Evolutionary conservation across 2,113 vertebrate species (phyloP), one percentile per base, ranked within the genome.

Genomic region (Theropithecus gelada): DNA sequence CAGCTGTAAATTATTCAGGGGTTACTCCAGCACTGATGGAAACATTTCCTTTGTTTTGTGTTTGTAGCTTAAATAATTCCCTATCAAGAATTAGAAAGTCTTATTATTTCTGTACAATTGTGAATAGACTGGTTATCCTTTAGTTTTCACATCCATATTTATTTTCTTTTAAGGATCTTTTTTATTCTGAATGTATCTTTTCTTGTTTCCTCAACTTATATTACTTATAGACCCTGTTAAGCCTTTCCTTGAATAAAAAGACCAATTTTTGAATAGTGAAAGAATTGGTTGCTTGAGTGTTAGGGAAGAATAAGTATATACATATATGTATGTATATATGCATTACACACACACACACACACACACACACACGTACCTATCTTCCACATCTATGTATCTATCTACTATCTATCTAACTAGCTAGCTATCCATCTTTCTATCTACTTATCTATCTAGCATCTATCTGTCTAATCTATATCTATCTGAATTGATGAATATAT

Each of bases 31-130:
- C 1, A 45, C 8, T 64, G 4, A 70, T 59, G 18, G 50, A 50
- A 89, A 55, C 35, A 84, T 43, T 90, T 35, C 52, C 5, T 97
- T 86, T 97, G 92, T 95, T 81, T 95, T 89, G 4, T n/a, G 61
- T 48, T 73, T 96, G 25, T 64, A 55, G 25, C 48, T 94, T 82
- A 96, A 91, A 94, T 76, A 70, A 87, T 89, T 82, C 23, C 22
- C 45, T 78, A 90, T 78, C 35, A 66, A 85, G 55, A 72, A 25
- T 88, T 79, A 57, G 30, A 16, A 20, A 68, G 32, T 82, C 57
- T 94, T 73, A 80, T 81, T 82, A 81, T 88, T 94, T 90, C 61
- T 43, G 12, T 57, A 12, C 88, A 78, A n/a, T 94, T 86, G 86
- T 50, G 32, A 48, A 79, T 48, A 86, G n/a, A 52, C 27, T 81